Evolutionary conservation across 2,797 vertebrate species (phyloP).

Genomic region (Falco columbarius): DNA sequence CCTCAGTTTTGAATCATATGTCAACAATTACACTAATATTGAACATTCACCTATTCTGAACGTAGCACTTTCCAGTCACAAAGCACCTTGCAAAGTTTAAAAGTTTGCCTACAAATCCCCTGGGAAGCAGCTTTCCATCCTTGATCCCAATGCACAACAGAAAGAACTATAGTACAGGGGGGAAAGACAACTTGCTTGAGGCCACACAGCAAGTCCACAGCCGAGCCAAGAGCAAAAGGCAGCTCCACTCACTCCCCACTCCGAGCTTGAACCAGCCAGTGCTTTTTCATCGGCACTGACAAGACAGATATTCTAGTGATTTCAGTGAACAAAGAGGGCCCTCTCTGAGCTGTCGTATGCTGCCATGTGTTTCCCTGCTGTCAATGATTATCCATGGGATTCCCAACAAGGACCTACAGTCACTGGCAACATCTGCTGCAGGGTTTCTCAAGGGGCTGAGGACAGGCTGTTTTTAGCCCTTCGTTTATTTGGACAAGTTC

Average conservation of each 20-base stretch:
- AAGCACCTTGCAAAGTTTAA: neutral
- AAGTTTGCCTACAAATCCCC: neutral
- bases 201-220: neutral
- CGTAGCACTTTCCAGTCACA: neutral
- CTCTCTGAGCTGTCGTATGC: neutral
- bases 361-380: slow-evolving; percentile 12
- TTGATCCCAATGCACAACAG: neutral
- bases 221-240: neutral
- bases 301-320: neutral
- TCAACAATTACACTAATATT: neutral
- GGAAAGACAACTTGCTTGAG: neutral
- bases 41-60: neutral
- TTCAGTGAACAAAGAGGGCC: neutral
- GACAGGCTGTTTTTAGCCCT: neutral
- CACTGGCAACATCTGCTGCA: slow-evolving; percentile 9
- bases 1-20: neutral
- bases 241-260: neutral
- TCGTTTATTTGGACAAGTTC: slow-evolving; percentile 31
- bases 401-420: slow-evolving; percentile 21
- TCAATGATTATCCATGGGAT: neutral
- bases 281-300: neutral
- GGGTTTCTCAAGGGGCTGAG: neutral
- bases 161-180: neutral
- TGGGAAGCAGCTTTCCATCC: neutral
- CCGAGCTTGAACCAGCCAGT: neutral